Percentiles rank a stretch among this genome's conserved stretches.
Evolutionary conservation across 2,888 invertebrate species (phyloP).

Genomic region (Choreutis nemorana): DNA sequence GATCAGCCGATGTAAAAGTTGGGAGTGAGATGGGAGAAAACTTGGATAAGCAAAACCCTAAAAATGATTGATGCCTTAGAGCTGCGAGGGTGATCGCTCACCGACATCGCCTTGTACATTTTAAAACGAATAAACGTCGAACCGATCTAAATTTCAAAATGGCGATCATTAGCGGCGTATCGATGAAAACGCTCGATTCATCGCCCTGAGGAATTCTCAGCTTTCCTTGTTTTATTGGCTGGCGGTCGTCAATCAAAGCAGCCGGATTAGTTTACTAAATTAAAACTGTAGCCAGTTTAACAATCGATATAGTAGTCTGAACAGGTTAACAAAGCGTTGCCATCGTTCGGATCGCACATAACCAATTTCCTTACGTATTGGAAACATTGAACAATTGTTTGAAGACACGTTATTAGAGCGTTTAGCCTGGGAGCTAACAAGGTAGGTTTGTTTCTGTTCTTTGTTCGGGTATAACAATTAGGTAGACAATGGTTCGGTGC

Average conservation of each 20-base stretch:
- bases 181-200: constrained; percentile 36
- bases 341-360: constrained; percentile 35
- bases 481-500: constrained; percentile 42
- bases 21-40: constrained; percentile 53
- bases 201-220: constrained; percentile 31
- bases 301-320: too few relatives aligned
- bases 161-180: constrained; percentile 59
- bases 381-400: constrained; percentile 49
- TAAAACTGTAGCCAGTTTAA: constrained; percentile 11
- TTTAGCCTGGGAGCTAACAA: constrained; percentile 52
- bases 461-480: constrained; percentile 60
- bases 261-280: constrained; percentile 21
- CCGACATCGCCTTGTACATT: constrained; percentile 31
- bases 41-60: constrained; percentile 66
- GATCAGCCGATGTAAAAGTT: constrained; percentile 63
- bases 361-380: constrained; percentile 58
- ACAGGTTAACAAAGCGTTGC: too few relatives aligned
- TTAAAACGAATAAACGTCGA: constrained; percentile 65
- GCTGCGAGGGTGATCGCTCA: constrained; percentile 34
- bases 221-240: constrained; percentile 26
- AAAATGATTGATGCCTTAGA: constrained; percentile 63
- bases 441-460: constrained; percentile 54
- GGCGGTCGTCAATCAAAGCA: constrained; percentile 26
- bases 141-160: constrained; percentile 50
- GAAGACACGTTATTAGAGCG: constrained; percentile 59